Conservation (phyloP, 2,113 vertebrate genomes). For the Acinonyx jubatus region DNA sequence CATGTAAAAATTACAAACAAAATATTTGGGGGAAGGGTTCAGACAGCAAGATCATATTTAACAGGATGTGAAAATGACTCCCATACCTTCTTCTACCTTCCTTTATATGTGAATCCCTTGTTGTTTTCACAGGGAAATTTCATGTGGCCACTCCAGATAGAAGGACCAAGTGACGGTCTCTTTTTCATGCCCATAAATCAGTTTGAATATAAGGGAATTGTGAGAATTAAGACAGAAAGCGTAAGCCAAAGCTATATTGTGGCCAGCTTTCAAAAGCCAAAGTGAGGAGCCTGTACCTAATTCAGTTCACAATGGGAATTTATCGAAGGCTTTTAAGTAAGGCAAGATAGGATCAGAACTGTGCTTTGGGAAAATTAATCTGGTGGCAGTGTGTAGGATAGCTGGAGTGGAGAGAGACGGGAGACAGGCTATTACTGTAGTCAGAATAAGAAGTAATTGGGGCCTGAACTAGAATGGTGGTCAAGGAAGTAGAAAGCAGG, state of each 20-base stretch:
- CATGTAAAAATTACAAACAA: not conserved
- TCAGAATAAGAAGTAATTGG: not conserved
- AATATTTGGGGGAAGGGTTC: not conserved
- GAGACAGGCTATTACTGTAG: not conserved
- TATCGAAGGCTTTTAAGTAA: not conserved
- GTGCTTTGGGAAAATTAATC: not conserved
- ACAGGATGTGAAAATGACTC: not conserved
- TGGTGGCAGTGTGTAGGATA: not conserved
- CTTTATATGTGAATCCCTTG: not conserved
- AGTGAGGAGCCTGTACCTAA: not conserved
- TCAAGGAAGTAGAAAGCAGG: not conserved
- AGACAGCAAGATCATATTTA: not conserved
- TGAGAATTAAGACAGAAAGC: not conserved
- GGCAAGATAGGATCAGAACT: not conserved
- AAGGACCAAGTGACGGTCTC: not conserved
- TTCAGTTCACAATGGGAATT: not conserved
- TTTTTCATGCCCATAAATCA: not conserved
- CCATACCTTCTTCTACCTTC: not conserved
- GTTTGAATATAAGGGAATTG: not conserved
- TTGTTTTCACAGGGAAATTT: constrained; percentile 18
- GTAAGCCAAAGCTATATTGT: not conserved
- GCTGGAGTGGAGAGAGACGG: not conserved
- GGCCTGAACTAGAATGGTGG: not conserved
- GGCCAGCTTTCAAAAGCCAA: not conserved
- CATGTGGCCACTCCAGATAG: not conserved